Base-by-base conservation (phyloP, 2,888 invertebrate species). In the Belgica antarctica region DNA sequence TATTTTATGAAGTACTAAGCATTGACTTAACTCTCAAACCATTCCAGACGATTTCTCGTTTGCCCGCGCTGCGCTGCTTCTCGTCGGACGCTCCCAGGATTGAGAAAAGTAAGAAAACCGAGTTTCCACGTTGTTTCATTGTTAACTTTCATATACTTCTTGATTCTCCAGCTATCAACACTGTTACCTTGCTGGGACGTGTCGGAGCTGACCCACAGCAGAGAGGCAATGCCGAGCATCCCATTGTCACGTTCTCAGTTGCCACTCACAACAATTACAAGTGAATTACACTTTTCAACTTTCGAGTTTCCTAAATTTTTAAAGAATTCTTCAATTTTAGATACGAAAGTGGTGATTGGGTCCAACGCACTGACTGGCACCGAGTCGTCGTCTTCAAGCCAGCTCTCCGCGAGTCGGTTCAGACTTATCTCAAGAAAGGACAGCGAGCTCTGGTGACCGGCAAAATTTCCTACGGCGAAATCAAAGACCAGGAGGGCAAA, bases 331-430 rank as follows among this genome's bases (percentile, higher is more conserved):
- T n/a, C n/a, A n/a, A n/a, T n/a, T 25, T 61, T 72, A 77, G 78
- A 76, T 87, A 89, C 79, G 88, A 88, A 75, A 82, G 84, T 77
- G 94, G 92, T 3, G 92, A 93, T 74, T 83, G 89, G 76, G 81
- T 89, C 66, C 93, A 94, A 77, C 87, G 90, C 75, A 94, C 94
- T 7, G 94, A 95, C 74, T 96, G 96, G 96, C 96, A 96, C 79
- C 84, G 92, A 75, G 80, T 96, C 62, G 89, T 90, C 74, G 89
- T 95, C 5, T 96, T 96, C 77, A 92, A 88, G 76, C 94, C 93
- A 1, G 84, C 85, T 70, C 83, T 96, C 1, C 83, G 94, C 41
- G 92, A 94, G 27, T 84, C 85, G 0, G 89, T 93, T 0, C 86
- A 89, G 76, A 88, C 87, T 76, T 92, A 86, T 77, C 78, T 95